Conservation (phyloP, 2,113 vertebrate species). For the Esox niger region DNA sequence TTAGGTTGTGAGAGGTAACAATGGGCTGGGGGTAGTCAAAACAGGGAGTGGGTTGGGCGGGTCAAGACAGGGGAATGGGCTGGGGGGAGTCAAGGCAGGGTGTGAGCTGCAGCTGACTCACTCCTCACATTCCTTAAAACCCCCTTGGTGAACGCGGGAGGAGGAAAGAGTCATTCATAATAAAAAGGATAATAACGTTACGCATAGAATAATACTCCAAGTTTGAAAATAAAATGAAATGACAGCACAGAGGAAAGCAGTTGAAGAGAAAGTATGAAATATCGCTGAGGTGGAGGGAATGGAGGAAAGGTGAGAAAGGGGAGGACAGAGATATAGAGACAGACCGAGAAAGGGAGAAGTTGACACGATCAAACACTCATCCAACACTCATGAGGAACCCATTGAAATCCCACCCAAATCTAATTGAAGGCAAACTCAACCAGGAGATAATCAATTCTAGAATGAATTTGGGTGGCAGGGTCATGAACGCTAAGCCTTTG, state of each 20-base stretch:
- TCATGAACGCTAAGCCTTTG: slow-evolving; percentile 22
- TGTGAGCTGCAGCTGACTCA: slow-evolving; percentile 26
- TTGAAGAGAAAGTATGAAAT: not conserved
- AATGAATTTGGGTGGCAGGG: slow-evolving; percentile 13
- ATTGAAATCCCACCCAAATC: not conserved
- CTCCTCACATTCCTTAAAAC: slow-evolving; percentile 45
- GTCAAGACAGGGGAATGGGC: slow-evolving; percentile 21
- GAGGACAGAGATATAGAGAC: not conserved
- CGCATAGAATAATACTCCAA: too few relatives aligned
- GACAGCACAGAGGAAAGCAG: slow-evolving; percentile 24
- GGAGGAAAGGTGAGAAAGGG: not conserved
- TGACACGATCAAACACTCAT: not conserved
- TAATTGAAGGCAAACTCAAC: slow-evolving; percentile 9
- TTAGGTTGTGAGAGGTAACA: too few relatives aligned
- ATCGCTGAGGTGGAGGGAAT: not conserved
- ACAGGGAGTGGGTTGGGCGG: slow-evolving; percentile 13
- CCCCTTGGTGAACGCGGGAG: slow-evolving; percentile 36
- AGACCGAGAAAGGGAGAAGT: not conserved
- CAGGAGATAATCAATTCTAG: slow-evolving; percentile 7
- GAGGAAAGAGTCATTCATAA: slow-evolving; percentile 13
- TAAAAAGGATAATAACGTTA: too few relatives aligned
- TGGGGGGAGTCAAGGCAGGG: not conserved
- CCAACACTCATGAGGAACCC: not conserved
- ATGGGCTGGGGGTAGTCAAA: slow-evolving; percentile 35
- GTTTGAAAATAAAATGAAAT: too few relatives aligned